Evolutionary conservation across 2,113 vertebrate species (phyloP).

Genomic region (Mormoops blainvillei): DNA sequence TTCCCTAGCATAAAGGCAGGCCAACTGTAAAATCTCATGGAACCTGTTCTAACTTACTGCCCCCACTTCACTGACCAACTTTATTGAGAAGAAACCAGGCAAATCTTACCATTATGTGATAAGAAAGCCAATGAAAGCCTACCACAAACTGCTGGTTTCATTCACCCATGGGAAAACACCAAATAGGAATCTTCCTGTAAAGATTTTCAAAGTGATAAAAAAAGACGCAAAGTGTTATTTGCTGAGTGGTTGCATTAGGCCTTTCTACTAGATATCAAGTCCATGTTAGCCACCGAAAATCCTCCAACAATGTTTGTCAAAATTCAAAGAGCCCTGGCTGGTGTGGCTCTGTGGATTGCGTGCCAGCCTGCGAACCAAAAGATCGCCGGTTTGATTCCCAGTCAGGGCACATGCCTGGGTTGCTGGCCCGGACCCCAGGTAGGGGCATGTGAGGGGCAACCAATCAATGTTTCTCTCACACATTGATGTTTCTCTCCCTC

Average conservation of each 20-base stretch:
- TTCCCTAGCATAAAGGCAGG: not conserved
- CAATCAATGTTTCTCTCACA: too few species aligned
- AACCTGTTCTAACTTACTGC: not conserved
- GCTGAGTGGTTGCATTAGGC: not conserved
- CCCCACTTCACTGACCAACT: not conserved
- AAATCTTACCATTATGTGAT: not conserved
- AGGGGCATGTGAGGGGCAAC: too few species aligned
- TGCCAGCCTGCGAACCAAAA: too few species aligned
- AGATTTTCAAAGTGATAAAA: not conserved
- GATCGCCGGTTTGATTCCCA: too few species aligned
- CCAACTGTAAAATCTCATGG: not conserved
- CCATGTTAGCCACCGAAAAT: not conserved
- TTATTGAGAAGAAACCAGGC: not conserved
- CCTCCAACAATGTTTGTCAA: not conserved
- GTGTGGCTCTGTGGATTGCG: too few species aligned
- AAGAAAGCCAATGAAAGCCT: not conserved
- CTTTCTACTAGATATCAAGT: not conserved
- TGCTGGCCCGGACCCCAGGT: too few species aligned
- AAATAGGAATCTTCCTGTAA: not conserved
- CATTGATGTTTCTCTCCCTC: too few species aligned
- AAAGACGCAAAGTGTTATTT: not conserved
- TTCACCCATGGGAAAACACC: not conserved
- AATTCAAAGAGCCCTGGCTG: not conserved
- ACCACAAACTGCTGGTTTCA: not conserved
- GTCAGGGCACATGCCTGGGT: too few species aligned